Evolutionary conservation across 1,140 invertebrate species (phyloP).

Genomic region (Choristoneura fumiferana): DNA sequence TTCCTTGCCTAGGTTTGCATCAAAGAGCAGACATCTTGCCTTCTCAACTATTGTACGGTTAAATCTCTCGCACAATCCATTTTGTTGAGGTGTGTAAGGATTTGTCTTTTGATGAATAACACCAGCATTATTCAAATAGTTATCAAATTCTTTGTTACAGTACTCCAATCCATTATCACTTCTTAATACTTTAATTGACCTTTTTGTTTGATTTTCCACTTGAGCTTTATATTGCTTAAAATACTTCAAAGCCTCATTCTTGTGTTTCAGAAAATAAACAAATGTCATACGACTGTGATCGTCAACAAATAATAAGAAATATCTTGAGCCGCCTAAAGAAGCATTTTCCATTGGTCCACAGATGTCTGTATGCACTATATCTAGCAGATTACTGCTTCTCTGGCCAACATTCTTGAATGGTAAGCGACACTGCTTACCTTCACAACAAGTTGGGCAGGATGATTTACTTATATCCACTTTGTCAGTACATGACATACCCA

Average conservation of each 20-base stretch:
- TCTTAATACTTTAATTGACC: constrained; percentile 18
- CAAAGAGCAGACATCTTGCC: no score
- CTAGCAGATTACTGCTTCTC: constrained; percentile 26
- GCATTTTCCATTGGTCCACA: constrained; percentile 44
- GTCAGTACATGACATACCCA: neutral
- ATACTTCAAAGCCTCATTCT: neutral
- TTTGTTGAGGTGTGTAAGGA: constrained; percentile 29
- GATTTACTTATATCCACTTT: constrained; percentile 13
- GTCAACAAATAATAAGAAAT: constrained; percentile 52
- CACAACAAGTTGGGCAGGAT: constrained; percentile 6
- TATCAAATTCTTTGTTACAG: constrained; percentile 23
- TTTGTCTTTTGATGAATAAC: constrained; percentile 13
- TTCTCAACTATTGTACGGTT: no score
- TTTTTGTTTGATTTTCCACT: constrained; percentile 18
- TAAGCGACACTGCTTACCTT: constrained; percentile 19
- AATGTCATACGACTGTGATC: neutral
- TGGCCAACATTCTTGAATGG: constrained; percentile 17
- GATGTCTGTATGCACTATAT: constrained; percentile 47
- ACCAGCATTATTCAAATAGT: constrained; percentile 5
- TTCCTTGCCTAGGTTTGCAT: no score
- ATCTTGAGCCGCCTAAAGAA: constrained; percentile 38
- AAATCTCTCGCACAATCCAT: constrained; percentile 25
- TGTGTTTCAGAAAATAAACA: constrained; percentile 11
- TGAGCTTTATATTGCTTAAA: constrained; percentile 11
- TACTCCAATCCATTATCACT: constrained; percentile 19